Evolutionary conservation across 2,888 invertebrate species (phyloP), one percentile per base, ranked within the genome.

Genomic region (Leptura quadrifasciata): DNA sequence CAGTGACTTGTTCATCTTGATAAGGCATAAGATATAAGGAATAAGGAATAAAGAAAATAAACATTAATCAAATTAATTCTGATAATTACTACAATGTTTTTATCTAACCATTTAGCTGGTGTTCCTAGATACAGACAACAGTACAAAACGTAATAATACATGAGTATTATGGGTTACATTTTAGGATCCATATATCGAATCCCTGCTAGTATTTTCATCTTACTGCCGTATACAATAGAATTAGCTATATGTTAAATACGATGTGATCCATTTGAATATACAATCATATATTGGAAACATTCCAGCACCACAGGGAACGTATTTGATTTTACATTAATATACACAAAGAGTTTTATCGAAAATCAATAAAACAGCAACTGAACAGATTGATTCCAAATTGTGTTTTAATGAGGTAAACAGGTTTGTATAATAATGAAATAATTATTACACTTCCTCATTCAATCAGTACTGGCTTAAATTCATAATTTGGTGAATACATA

Each of bases 391-490:
- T 47, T 18, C 15, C 12, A 52, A 39, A 65, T 39, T 65, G 64
- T 65, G 21, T 65, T 39, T 65, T 65, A 52, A 65, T 65, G 39
- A 52, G n/a, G 52, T 2, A 39, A 65, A 47, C 64, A 52, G 47
- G 64, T 65, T 21, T 65, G 64, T 52, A 65, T 65, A 65, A 65
- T 65, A 65, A 65, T 21, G 21, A n/a, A 31, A 31, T 60, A 60
- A 21, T 27, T 12, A 24, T 31, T 60, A 60, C 2, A n/a, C 31
- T n/a, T 5, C 27, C 8, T 31, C 24, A 60, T 60, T 60, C 12
- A 9, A 15, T 27, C 15, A 27, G n/a, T 27, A 31, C n/a, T 24
- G 31, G 8, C 15, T n/a, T 27, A 17, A 31, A 9, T 60, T 12
- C 15, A 60, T 27, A 27, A 60, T 27, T 60, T 27, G 8, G 0